Evolutionary conservation across 2,888 invertebrate species (phyloP), one percentile per base, ranked within the genome.

Genomic region (Noctua janthina): DNA sequence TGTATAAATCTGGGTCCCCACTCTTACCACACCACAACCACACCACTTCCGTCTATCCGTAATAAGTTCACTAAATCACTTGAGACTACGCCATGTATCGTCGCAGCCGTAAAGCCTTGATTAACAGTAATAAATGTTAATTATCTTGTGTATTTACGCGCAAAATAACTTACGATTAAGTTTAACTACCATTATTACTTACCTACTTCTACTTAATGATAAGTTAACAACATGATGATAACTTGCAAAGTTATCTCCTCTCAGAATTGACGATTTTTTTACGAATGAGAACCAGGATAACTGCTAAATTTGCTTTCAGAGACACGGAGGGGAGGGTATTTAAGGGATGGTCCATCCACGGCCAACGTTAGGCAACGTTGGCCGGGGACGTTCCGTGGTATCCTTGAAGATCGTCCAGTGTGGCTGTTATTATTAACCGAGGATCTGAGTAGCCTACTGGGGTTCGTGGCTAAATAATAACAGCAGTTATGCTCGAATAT

Each of bases 111-210:
- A 81, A 83, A 68, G 35, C 68, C 54, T 23, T 68, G n/a, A 78
- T 81, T 62, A 62, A 15, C 51, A 62, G 46, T 69, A 69, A 62
- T 83, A 81, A 78, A 81, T 81, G 81, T 78, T 81, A 62, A 81
- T 83, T 81, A 81, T 15, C 35, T 35, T 54, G 29, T 69, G 43
- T 67, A 23, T 69, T 54, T 68, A 54, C 39, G 68, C 17, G 78
- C 51, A 54, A 78, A 64, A 81, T 39, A 83, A 62, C 54, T 54
- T 54, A 17, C 15, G 8, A 76, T 80, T 56, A 67, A 46, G 35
- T 59, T 67, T 51, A n/a, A 74, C 54, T 20, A n/a, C 11, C 17
- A n/a, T 46, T 64, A 35, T 64, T n/a, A 51, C 43, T 1, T 46
- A n/a, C 46, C 35, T 56, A 43, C 43, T 13, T 13, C 43, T 35